These are phyloP conservation scores for Pachydiplax longipennis DNA, from an alignment of 2,888 invertebrate genomes.

Conservation along the genomic window DNA sequence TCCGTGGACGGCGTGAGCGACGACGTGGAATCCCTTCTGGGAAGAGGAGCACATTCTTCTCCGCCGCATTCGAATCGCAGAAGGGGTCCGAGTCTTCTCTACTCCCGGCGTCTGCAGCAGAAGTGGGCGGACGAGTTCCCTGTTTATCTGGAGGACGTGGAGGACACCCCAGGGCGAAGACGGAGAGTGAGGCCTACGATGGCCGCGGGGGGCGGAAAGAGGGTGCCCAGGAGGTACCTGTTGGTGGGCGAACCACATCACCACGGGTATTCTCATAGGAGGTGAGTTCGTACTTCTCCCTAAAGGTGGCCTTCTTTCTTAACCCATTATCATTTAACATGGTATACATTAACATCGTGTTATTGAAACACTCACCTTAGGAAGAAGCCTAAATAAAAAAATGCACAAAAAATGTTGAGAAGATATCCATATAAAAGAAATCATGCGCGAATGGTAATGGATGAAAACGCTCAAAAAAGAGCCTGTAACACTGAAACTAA, in stretches of 20 bases:
- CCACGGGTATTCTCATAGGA: conserved; percentile 33
- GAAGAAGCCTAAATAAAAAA: no score
- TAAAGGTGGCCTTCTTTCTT: no score
- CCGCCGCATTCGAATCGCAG: conserved; percentile 61
- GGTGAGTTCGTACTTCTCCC: background rate
- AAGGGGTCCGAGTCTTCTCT: conserved; percentile 54
- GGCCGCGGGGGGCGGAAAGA: background rate
- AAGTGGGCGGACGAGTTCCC: conserved; percentile 34
- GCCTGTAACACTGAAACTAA: no score
- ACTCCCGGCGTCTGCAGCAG: conserved; percentile 50
- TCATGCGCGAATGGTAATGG: no score
- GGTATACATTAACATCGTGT: no score
- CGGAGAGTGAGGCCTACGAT: background rate
- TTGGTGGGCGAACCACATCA: conserved; percentile 47
- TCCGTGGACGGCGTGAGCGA: conserved; percentile 39
- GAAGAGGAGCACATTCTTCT: conserved; percentile 48
- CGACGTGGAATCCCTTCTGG: conserved; percentile 51
- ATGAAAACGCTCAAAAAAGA: no score
- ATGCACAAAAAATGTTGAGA: no score
- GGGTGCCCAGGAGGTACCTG: conserved; percentile 29
- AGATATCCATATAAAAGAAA: no score
- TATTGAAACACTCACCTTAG: no score
- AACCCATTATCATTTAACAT: no score
- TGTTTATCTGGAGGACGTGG: conserved; percentile 66
- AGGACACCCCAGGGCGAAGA: conserved; percentile 57